Percentiles rank a stretch among this genome's conserved stretches.
phyloP scores from a whole-genome alignment of 2,888 invertebrate genomes.

The Tridacna gigas region DNA sequence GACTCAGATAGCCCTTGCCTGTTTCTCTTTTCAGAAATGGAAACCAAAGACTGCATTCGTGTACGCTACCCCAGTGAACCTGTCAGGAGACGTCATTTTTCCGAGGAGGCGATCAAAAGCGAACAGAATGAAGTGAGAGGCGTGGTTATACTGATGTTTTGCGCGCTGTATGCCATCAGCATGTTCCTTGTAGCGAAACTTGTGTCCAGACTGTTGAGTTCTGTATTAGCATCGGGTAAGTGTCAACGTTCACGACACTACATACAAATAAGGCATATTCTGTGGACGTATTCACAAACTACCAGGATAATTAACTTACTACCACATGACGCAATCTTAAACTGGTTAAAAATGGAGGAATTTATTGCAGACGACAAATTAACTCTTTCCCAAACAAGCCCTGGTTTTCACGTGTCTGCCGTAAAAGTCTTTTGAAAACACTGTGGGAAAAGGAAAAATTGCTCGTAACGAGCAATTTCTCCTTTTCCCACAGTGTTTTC shows the following conservation, averaged over 20 bases:
- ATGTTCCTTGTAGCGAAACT: conserved; percentile 42
- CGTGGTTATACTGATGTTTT: conserved; percentile 38
- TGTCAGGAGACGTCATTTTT: conserved; percentile 23
- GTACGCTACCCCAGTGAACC: neutral
- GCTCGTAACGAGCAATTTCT: neutral
- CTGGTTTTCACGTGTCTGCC: too few relatives aligned
- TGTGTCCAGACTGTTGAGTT: neutral
- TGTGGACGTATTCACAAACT: too few relatives aligned
- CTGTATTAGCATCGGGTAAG: conserved; percentile 35
- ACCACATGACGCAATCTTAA: too few relatives aligned
- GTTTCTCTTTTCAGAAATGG: conserved; percentile 13
- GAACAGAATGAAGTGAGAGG: conserved; percentile 41
- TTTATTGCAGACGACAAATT: too few relatives aligned
- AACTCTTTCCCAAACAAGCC: too few relatives aligned
- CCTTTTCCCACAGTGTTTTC: neutral
- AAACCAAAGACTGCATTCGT: conserved; percentile 1
- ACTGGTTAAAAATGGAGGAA: too few relatives aligned
- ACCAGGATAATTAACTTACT: too few relatives aligned
- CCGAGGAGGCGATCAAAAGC: conserved; percentile 16
- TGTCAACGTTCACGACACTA: too few relatives aligned
- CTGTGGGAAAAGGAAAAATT: neutral
- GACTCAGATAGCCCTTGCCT: neutral
- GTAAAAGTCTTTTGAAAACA: neutral
- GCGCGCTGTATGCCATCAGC: conserved; percentile 50
- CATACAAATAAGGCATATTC: too few relatives aligned